Evolutionary conservation across 2,888 invertebrate species (phyloP), one percentile per base, ranked within the genome.

Genomic region (Drosophila monieri): DNA sequence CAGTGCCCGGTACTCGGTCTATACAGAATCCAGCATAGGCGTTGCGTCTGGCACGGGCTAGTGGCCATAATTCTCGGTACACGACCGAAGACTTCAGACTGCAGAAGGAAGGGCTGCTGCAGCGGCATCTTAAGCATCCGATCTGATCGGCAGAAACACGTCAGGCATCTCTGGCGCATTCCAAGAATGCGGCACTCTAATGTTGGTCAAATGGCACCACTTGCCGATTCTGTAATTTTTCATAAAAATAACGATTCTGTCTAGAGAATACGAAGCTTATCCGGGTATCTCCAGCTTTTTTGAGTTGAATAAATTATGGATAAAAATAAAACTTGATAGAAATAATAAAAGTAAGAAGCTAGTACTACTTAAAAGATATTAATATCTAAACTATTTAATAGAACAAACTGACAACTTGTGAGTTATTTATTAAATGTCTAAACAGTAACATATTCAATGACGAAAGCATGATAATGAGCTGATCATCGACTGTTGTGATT

Each of bases 11-110:
- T 57, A 77, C 58, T 18, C 21, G 9, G 12, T 18, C 41, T 18
- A 41, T 84, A 73, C 23, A 76, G 49, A 61, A 59, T 25, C 48
- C 48, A 58, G 73, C 59, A 77, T 58, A 69, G 83, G 86, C 85
- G 87, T 79, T 83, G 81, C 80, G 80, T 85, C 84, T 81, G 80
- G 80, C 80, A 81, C 80, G 80, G 80, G 90, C 84, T 89, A 81
- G 76, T 76, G 81, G 68, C 67, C 77, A 80, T 78, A 78, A 81
- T 80, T 80, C 73, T 56, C 52, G 49, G 69, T 73, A 69, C 76
- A 75, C 58, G 55, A 76, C 74, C 41, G 47, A 35, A 35, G n/a
- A 35, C 35, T n/a, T 35, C 53, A 59, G 52, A 21, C 43, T 43
- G 43, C 21, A 43, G 21, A 18, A 55, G 39, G 39, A 62, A 52